phyloP scores from a whole-genome alignment of 2,113 vertebrate genomes.

The Lutjanus erythropterus region DNA sequence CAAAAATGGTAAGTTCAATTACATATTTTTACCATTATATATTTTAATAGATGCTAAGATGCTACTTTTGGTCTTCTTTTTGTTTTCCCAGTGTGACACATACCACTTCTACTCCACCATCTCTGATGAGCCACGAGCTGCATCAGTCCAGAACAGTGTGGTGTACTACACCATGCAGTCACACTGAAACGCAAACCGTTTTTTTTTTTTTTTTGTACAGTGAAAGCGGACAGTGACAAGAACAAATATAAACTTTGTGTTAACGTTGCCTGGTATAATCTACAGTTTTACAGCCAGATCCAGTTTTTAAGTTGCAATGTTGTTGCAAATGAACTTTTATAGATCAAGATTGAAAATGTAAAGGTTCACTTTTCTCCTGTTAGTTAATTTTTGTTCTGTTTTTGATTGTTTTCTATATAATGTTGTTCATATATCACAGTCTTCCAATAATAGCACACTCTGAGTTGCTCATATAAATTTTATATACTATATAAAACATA shows the following conservation, averaged over 20 bases:
- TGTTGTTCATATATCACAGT: background rate
- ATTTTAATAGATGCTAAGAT: no score
- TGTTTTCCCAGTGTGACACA: constrained; percentile 14
- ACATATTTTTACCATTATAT: no score
- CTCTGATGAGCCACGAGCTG: no score
- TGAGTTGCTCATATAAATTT: background rate
- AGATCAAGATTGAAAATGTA: background rate
- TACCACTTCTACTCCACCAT: constrained; percentile 40
- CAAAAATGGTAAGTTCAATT: no score
- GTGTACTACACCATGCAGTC: no score
- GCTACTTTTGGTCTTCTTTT: no score
- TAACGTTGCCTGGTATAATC: background rate
- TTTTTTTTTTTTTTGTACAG: no score
- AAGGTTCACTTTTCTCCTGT: no score
- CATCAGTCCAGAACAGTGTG: no score
- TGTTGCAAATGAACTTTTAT: background rate
- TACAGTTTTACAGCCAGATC: background rate
- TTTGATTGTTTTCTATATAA: no score
- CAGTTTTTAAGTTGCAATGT: background rate
- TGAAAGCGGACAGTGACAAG: background rate
- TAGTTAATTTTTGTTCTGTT: background rate
- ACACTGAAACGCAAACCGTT: constrained; percentile 24
- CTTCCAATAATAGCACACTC: no score
- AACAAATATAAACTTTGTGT: background rate
- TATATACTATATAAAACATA: background rate